Evolutionary conservation across 2,113 vertebrate genomes (phyloP).

Genomic region (Indicator indicator): DNA sequence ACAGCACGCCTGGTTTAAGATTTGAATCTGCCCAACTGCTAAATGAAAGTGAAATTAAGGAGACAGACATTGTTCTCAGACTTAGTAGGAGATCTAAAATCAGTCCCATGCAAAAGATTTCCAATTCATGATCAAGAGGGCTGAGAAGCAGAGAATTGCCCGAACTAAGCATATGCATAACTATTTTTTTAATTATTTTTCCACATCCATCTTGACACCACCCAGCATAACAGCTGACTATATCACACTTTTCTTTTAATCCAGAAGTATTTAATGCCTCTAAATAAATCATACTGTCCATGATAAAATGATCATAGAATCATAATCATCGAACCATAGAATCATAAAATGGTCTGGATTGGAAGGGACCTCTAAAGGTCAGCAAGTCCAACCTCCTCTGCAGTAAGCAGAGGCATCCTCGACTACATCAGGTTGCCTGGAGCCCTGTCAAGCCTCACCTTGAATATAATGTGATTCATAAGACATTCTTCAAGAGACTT

Average conservation of each 20-base stretch:
- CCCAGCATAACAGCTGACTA: not conserved
- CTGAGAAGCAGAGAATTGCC: not conserved
- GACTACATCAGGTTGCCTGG: not conserved
- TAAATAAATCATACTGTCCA: not conserved
- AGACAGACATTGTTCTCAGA: not conserved
- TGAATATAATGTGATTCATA: not conserved
- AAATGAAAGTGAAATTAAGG: not conserved
- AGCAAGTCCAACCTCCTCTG: too few species aligned
- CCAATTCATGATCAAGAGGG: not conserved
- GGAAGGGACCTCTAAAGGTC: too few species aligned
- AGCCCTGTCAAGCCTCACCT: too few species aligned
- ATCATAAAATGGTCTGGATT: too few species aligned
- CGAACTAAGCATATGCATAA: not conserved
- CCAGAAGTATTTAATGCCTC: not conserved
- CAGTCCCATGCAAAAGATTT: not conserved
- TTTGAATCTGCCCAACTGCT: not conserved
- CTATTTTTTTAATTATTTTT: not conserved
- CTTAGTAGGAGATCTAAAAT: not conserved
- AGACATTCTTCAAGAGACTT: not conserved
- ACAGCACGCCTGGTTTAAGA: not conserved
- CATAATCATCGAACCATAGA: too few species aligned
- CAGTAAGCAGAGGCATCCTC: too few species aligned
- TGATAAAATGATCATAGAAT: too few species aligned
- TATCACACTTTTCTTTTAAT: not conserved
- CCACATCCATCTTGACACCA: not conserved